Evolutionary conservation across 2,888 invertebrate genomes (phyloP).

Genomic region (Diarsia dahlii): DNA sequence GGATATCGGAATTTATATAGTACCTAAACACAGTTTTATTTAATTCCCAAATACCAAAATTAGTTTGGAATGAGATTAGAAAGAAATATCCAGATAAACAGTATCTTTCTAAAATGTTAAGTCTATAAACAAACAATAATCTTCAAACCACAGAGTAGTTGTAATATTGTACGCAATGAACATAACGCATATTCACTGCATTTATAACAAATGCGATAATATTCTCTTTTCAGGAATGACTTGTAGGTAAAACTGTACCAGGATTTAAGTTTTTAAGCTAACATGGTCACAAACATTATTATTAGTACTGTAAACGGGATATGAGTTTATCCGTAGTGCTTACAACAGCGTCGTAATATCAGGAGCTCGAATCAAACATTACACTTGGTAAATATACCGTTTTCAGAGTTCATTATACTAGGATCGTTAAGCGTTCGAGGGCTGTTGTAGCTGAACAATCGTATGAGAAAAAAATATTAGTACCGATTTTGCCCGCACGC

Average conservation of each 20-base stretch:
- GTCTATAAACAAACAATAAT: conserved; percentile 2
- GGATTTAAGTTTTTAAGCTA: too few species aligned
- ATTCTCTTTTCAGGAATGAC: background rate
- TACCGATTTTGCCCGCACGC: background rate
- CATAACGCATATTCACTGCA: background rate
- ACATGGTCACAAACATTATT: too few species aligned
- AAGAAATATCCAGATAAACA: background rate
- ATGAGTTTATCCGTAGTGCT: too few species aligned
- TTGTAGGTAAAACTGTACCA: background rate
- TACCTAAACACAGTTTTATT: background rate
- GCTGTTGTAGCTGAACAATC: too few species aligned
- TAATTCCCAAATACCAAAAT: background rate
- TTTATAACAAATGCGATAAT: background rate
- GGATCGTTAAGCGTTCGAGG: background rate
- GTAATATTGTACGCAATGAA: too few species aligned
- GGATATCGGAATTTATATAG: background rate
- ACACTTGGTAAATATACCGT: too few species aligned
- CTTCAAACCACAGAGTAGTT: conserved; percentile 11
- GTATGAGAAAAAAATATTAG: too few species aligned
- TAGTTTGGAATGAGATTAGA: conserved; percentile 16
- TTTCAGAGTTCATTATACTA: background rate
- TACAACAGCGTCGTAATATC: too few species aligned
- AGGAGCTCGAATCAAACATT: too few species aligned
- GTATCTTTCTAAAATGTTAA: background rate
- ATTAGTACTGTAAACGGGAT: too few species aligned